Percentiles rank a stretch among this genome's conserved stretches.
These are phyloP conservation scores for Crepidodera aurea DNA, from an alignment of 2,888 invertebrate species.

Conservation along the genomic window DNA sequence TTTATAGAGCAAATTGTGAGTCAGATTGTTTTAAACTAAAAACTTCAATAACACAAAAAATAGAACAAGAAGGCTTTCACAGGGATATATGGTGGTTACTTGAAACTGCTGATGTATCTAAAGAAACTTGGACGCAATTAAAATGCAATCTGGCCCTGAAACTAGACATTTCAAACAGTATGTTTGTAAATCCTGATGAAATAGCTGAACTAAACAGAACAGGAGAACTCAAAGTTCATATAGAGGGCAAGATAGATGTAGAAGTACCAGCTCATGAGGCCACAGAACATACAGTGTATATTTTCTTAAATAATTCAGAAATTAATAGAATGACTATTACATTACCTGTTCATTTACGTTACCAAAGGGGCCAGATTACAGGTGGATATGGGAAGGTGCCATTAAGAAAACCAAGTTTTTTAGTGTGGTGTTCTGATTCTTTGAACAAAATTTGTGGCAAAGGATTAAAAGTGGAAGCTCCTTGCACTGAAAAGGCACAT, in stretches of 20 bases:
- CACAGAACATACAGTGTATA: constrained; percentile 53
- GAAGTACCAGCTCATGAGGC: constrained; percentile 60
- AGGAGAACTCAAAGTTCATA: constrained; percentile 44
- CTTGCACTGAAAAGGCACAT: constrained; percentile 53
- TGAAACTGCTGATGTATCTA: constrained; percentile 53
- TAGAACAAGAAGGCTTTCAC: constrained; percentile 62
- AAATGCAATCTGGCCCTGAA: constrained; percentile 55
- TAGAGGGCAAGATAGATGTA: constrained; percentile 59
- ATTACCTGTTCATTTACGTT: constrained; percentile 63
- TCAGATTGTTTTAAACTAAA: constrained; percentile 53
- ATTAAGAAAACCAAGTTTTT: constrained; percentile 56
- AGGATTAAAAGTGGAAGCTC: constrained; percentile 54
- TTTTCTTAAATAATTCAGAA: constrained; percentile 54
- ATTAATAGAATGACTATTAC: constrained; percentile 53
- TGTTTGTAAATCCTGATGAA: constrained; percentile 62
- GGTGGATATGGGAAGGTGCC: constrained; percentile 60
- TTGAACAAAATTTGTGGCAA: constrained; percentile 51
- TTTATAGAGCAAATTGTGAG: constrained; percentile 10
- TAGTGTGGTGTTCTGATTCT: constrained; percentile 52
- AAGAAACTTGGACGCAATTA: constrained; percentile 44
- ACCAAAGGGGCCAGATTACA: constrained; percentile 61
- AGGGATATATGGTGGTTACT: constrained; percentile 61
- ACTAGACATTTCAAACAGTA: constrained; percentile 56
- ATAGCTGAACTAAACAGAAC: constrained; percentile 57
- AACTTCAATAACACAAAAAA: constrained; percentile 58